phyloP scores from a whole-genome alignment of 2,113 vertebrate genomes.

The Chloropsis hardwickii region DNA sequence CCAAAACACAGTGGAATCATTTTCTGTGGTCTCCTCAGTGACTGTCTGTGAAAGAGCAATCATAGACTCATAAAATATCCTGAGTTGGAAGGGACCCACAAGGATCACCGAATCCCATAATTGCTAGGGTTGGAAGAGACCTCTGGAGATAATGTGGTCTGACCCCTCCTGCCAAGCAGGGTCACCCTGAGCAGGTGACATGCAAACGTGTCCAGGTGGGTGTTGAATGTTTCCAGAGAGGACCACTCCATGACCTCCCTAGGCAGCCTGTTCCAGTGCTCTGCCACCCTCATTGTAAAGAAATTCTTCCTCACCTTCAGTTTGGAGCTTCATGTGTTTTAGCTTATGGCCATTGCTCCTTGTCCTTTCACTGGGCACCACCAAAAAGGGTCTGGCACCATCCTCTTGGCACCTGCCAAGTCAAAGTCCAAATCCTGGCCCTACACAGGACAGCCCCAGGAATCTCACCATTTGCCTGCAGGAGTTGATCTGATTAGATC shows the following conservation, averaged over 20 bases:
- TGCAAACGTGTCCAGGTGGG: rapidly evolving
- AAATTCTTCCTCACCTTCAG: background rate
- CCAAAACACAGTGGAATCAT: background rate
- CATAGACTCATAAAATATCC: background rate
- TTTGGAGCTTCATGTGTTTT: background rate
- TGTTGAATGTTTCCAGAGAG: background rate
- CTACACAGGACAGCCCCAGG: background rate
- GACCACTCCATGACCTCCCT: background rate
- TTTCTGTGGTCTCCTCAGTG: background rate
- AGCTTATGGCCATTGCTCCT: background rate
- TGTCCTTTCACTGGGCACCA: background rate
- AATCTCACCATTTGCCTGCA: background rate
- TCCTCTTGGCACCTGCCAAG: background rate
- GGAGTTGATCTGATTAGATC: background rate
- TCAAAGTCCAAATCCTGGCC: background rate
- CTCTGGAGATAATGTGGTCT: background rate
- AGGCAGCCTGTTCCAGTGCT: background rate
- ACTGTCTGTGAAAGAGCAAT: background rate
- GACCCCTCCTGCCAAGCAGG: background rate
- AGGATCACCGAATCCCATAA: background rate
- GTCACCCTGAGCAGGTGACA: background rate
- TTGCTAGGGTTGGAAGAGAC: background rate
- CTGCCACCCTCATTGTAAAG: background rate
- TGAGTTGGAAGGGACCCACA: background rate
- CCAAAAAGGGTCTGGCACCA: background rate